Evolutionary conservation across 1,140 invertebrate genomes (phyloP).

Genomic region (Drosophila seguyi): DNA sequence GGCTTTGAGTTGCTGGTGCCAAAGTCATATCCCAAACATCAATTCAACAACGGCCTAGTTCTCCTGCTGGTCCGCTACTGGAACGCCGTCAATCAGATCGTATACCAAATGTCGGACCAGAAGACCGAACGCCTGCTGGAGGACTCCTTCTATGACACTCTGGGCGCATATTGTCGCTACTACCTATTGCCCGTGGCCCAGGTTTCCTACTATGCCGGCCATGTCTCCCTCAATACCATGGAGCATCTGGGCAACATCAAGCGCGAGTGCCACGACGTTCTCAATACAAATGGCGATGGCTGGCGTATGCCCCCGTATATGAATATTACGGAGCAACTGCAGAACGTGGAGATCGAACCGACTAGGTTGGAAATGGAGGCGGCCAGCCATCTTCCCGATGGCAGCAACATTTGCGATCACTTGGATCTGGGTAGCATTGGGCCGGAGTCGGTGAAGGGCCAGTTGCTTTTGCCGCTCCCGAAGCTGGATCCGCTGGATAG

Average conservation of each 20-base stretch:
- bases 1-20: conserved; percentile 71
- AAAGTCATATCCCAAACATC: conserved; percentile 41
- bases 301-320: conserved; percentile 51
- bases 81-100: conserved; percentile 62
- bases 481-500: conserved; percentile 62
- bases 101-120: conserved; percentile 38
- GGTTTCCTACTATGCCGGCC: conserved; percentile 77
- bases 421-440: conserved; percentile 42
- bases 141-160: conserved; percentile 69
- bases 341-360: conserved; percentile 31
- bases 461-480: conserved; percentile 68
- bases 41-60: conserved; percentile 34
- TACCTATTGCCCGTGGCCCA: conserved; percentile 72
- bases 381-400: not conserved
- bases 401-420: conserved; percentile 49
- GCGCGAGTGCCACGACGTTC: conserved; percentile 57
- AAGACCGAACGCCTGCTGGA: conserved; percentile 43
- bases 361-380: conserved; percentile 14
- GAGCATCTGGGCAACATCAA: conserved; percentile 58
- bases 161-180: conserved; percentile 75
- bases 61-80: conserved; percentile 74
- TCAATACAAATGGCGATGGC: conserved; percentile 78
- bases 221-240: conserved; percentile 53
- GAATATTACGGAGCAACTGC: conserved; percentile 47
- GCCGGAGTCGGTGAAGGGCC: conserved; percentile 17